Evolutionary conservation across 2,797 vertebrate species (phyloP).

Genomic region (Peromyscus nudipes): DNA sequence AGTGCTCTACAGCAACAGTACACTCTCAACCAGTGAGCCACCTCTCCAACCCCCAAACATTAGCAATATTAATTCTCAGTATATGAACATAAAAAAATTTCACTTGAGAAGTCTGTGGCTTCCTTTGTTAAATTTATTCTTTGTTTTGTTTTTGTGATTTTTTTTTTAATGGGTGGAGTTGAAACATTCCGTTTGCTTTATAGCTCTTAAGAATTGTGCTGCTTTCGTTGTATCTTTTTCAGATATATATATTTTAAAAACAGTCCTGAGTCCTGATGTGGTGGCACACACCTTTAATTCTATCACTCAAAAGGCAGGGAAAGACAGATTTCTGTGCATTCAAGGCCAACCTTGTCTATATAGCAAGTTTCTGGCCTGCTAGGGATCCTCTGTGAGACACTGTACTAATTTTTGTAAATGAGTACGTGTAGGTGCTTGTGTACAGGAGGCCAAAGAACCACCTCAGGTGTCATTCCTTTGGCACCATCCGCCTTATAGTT

Average conservation of each 20-base stretch:
- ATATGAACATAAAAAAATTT: neutral
- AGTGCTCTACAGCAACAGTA: neutral
- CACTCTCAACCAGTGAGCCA: neutral
- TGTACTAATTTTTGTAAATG: neutral
- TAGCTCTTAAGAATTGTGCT: neutral
- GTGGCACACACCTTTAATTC: neutral
- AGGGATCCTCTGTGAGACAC: neutral
- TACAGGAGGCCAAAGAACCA: neutral
- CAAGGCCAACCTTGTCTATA: neutral
- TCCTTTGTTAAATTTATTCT: slow-evolving; percentile 7
- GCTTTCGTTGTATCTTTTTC: neutral
- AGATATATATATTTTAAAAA: neutral
- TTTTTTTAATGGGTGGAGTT: neutral
- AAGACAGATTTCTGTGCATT: neutral
- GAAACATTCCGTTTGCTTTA: neutral
- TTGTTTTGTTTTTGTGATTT: neutral
- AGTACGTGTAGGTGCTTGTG: too few relatives aligned
- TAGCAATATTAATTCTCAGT: neutral
- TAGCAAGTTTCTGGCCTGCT: neutral
- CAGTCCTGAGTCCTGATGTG: neutral
- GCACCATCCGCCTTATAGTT: neutral
- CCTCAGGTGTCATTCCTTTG: neutral
- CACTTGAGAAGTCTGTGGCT: neutral
- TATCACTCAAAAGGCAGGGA: neutral
- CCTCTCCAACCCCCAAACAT: too few relatives aligned